Evolutionary conservation across 2,113 vertebrate genomes (phyloP), one percentile per base, ranked within the genome.

Genomic region (Cinclus cinclus): DNA sequence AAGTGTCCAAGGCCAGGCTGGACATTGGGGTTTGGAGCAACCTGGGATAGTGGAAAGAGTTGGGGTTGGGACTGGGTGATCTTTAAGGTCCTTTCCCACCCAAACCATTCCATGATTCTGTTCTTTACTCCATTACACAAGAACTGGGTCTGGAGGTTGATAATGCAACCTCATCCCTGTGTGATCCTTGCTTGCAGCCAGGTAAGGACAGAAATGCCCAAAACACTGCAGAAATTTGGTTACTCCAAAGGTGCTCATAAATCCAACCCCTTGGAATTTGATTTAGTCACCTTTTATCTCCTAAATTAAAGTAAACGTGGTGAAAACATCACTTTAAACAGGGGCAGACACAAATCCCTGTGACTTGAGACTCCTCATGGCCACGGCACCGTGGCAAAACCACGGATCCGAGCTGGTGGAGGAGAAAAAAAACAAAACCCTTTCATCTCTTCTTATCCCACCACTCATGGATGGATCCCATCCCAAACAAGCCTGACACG

Each of bases 11-110:
- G 35, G 12, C 30, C 41, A 28, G 47, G 41, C 0, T 69, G 79
- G 60, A 46, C 0, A 0, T 8, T 27, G 49, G 13, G 19, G 13
- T 3, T 46, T n/a, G 46, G 47, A 56, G 35, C 30, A 62, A 0
- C 6, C 35, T 63, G 55, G 49, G 35, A 7, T 0, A 0, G 31
- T 35, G 41, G 41, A 3, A 77, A 30, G 8, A 35, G 21, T 19
- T 31, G 6, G 28, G 10, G 4, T 11, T 67, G 41, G 46, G 8
- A 41, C 2, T 24, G 47, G 24, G 1, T 39, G 24, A 2, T 0
- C 2, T 35, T 76, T 49, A 9, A 23, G 12, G 7, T 49, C 35
- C 7, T 30, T 60, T 42, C 49, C 30, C 9, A 56, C 15, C 31
- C 49, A 70, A 37, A 23, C 15, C 27, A 63, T 6, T 42, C 55